A percentile compares a stretch with the other conserved stretches of the same genome.
These are phyloP conservation scores for Phenacoccus solenopsis DNA, from an alignment of 1,140 invertebrate genomes.

Conservation along the genomic window DNA sequence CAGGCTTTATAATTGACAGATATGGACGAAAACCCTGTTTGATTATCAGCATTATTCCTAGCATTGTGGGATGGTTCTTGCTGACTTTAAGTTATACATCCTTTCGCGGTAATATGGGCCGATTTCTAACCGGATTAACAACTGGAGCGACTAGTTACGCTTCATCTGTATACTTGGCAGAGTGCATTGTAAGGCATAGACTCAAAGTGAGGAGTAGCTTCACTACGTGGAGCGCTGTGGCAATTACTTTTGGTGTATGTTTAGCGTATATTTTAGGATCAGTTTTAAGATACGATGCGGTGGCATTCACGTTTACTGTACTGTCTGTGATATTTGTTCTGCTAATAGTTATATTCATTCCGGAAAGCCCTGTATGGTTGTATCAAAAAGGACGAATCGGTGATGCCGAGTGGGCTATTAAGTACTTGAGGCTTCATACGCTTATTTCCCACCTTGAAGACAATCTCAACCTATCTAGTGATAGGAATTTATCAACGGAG, in stretches of 20 bases:
- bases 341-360: constrained; percentile 32
- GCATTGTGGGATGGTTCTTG: constrained; percentile 40
- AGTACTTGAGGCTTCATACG: constrained; percentile 17
- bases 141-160: constrained; percentile 23
- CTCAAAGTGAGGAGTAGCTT: constrained; percentile 28
- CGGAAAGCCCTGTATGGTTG: constrained; percentile 43
- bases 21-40: constrained; percentile 45
- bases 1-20: constrained; percentile 45
- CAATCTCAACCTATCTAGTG: not conserved
- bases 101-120: constrained; percentile 33
- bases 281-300: constrained; percentile 36
- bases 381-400: constrained; percentile 25
- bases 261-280: constrained; percentile 28
- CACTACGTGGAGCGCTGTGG: constrained; percentile 30
- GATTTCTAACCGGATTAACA: constrained; percentile 37
- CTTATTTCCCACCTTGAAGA: not conserved
- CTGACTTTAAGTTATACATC: constrained; percentile 28
- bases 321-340: constrained; percentile 32
- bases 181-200: constrained; percentile 36
- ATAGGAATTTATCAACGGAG: no score
- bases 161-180: constrained; percentile 33
- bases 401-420: constrained; percentile 25
- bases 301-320: constrained; percentile 35
- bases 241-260: constrained; percentile 24
- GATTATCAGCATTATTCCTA: constrained; percentile 38